Percentiles rank a stretch among this genome's conserved stretches.
Conservation (phyloP, 2,113 vertebrate genomes). For the Euleptes europaea region DNA sequence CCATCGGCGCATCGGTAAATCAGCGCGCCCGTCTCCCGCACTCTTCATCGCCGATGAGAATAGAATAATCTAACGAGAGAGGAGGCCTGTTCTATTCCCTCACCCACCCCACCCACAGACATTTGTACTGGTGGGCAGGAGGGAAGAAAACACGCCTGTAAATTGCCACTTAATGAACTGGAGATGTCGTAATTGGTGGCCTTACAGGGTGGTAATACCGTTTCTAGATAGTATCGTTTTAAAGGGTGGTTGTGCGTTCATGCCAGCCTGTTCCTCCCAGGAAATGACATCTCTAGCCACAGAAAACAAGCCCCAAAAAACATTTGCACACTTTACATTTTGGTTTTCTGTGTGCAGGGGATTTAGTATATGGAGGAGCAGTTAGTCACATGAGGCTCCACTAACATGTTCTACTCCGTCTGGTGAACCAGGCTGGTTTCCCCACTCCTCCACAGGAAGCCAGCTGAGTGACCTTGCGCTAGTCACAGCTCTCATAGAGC, state of each 20-base stretch:
- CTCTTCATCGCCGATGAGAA: slow-evolving; percentile 68
- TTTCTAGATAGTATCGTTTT: not conserved
- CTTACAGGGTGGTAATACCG: slow-evolving; percentile 23
- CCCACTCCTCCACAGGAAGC: too few relatives aligned
- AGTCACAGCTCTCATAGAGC: too few relatives aligned
- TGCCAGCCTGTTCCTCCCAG: too few relatives aligned
- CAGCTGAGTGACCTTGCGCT: too few relatives aligned
- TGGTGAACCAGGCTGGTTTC: too few relatives aligned
- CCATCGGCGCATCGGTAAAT: slow-evolving; percentile 77
- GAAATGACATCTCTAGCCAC: too few relatives aligned
- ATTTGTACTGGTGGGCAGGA: slow-evolving; percentile 59
- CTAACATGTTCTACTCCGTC: too few relatives aligned
- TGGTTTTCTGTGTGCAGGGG: not conserved
- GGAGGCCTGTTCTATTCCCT: slow-evolving; percentile 39
- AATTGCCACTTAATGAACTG: slow-evolving; percentile 57
- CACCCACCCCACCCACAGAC: slow-evolving; percentile 37
- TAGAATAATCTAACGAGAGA: slow-evolving; percentile 72
- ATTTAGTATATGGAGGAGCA: not conserved
- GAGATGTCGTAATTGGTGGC: slow-evolving; percentile 45
- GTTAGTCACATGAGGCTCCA: not conserved
- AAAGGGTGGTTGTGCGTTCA: not conserved
- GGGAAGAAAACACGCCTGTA: slow-evolving; percentile 53
- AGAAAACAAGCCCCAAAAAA: too few relatives aligned
- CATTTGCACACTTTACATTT: not conserved
- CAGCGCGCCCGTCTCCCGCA: slow-evolving; percentile 70